Conservation (phyloP, 2,797 vertebrate genomes). For the Gallinago solitaria region DNA sequence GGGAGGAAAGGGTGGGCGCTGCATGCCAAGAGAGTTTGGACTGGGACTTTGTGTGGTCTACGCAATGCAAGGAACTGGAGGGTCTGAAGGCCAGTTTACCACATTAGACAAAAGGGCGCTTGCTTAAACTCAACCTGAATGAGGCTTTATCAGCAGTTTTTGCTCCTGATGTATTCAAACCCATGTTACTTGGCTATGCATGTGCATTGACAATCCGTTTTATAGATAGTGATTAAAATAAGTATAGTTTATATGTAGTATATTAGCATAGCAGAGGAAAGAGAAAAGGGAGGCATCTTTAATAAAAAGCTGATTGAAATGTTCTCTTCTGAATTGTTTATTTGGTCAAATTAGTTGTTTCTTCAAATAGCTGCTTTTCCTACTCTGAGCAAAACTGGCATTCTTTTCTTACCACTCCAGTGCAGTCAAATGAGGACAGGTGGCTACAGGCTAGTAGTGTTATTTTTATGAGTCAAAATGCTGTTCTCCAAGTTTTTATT, state of each 20-base stretch:
- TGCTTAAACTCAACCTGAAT: neutral
- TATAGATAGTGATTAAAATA: neutral
- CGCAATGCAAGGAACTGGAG: neutral
- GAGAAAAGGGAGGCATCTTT: neutral
- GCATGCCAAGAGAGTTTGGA: accelerated
- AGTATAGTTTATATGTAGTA: neutral
- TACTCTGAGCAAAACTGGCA: neutral
- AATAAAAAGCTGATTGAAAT: neutral
- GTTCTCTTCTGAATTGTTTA: neutral
- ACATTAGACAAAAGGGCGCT: neutral
- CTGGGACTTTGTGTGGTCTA: neutral
- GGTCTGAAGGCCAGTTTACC: neutral
- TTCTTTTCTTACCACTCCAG: neutral
- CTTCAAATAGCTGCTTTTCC: neutral
- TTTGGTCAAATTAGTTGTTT: neutral
- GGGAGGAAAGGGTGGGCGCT: neutral
- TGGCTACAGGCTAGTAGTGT: neutral
- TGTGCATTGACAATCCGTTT: neutral
- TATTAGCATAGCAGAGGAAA: neutral
- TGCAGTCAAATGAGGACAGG: neutral
- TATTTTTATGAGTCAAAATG: neutral
- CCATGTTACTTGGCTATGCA: neutral
- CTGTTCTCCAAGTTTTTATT: neutral
- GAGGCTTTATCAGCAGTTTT: neutral
- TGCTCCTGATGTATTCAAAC: neutral